Percentiles rank a stretch among this genome's conserved stretches.
Evolutionary conservation across 2,888 invertebrate species (phyloP).

Genomic region (Eristalinus sepulchralis): DNA sequence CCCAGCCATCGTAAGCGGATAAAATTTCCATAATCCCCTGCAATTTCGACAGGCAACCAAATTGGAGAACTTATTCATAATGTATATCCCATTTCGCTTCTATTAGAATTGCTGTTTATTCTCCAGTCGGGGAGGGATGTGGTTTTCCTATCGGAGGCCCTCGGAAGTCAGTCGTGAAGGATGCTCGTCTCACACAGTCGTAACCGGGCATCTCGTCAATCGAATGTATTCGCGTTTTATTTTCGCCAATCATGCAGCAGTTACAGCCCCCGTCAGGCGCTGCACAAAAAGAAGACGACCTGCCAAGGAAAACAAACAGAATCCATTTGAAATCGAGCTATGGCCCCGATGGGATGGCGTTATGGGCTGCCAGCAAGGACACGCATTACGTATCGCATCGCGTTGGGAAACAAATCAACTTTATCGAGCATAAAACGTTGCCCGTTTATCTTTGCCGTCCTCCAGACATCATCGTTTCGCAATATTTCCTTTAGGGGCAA

Average conservation of each 20-base stretch:
- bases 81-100: background rate
- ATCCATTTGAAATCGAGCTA: background rate
- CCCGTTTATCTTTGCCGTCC: conserved; percentile 50
- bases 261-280: background rate
- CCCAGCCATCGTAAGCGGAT: background rate
- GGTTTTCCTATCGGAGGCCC: background rate
- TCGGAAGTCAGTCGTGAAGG: background rate
- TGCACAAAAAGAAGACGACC: background rate
- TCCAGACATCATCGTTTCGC: conserved; percentile 55
- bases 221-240: background rate
- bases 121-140: background rate
- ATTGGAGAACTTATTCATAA: background rate
- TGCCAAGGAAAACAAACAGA: background rate
- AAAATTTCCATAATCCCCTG: background rate
- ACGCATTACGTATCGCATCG: conserved; percentile 37
- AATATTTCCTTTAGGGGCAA: conserved; percentile 67
- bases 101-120: background rate
- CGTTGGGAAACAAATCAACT: conserved; percentile 68
- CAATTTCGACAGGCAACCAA: background rate
- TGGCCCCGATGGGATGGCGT: background rate
- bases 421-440: conserved; percentile 68
- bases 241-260: background rate
- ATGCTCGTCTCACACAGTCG: background rate
- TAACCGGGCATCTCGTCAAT: background rate
- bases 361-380: background rate